Evolutionary conservation across 2,888 invertebrate species (phyloP), one percentile per base, ranked within the genome.

Genomic region (Hofmannophila pseudospretella): DNA sequence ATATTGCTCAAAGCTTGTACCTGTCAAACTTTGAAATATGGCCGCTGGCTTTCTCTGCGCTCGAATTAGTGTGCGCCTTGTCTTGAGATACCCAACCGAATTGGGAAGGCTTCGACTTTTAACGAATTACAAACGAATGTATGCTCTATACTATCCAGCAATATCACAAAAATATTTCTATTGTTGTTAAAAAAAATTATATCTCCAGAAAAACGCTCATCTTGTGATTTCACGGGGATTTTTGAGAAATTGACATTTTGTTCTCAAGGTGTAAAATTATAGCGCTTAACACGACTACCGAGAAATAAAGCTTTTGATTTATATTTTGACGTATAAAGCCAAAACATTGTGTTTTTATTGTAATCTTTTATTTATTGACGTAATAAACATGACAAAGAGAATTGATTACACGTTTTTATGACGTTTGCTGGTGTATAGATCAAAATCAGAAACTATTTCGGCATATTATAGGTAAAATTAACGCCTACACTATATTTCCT

Each of bases 1-100:
- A 86, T 86, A 84, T 85, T 85, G 86, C 79, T 76, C 76, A 54
- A 72, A 65, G 78, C 86, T 80, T 85, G 86, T 85, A 81, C 66
- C 80, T 85, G 86, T 86, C 86, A 86, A 86, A 86, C 64, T 81
- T 82, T 86, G 85, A 86, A 75, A 77, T 79, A 86, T 81, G 66
- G 69, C 70, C 51, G 70, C 70, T 57, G 61, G 76, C 74, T 75
- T 78, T 79, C 78, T 77, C 80, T 51, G 46, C 52, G 51, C 45
- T 58, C 44, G 64, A 58, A 60, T 67, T 80, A 79, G 77, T 71
- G 70, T 64, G 69, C 74, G 75, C 71, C 71, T 75, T 80, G 79
- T 81, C 79, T 82, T 79, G 72, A 75, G 71, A 70, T 69, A 73
- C 64, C 61, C 64, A 62, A 53, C 60, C 67, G 72, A 73, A 74